These are phyloP conservation scores for Chloropsis hardwickii DNA, from an alignment of 2,113 vertebrate species.

Conservation along the genomic window DNA sequence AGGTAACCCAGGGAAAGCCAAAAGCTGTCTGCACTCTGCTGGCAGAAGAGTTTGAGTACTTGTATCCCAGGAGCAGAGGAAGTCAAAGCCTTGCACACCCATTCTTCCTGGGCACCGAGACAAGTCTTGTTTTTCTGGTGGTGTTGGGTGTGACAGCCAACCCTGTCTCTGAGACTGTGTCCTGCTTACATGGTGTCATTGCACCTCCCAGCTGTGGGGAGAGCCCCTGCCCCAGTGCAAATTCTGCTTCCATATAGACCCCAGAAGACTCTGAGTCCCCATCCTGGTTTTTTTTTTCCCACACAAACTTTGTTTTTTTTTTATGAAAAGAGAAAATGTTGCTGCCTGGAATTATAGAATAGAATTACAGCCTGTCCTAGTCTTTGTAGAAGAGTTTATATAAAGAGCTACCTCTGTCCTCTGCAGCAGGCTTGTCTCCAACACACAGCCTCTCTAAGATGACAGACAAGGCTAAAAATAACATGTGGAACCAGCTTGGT, in stretches of 20 bases:
- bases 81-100: not conserved
- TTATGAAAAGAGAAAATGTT: not conserved
- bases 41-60: not conserved
- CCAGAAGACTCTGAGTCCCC: not conserved
- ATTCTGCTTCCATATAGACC: not conserved
- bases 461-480: conserved; percentile 57
- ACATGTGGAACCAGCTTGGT: conserved; percentile 1
- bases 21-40: not conserved
- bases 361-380: not conserved
- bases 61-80: not conserved
- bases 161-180: not conserved
- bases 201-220: not conserved
- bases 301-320: not conserved
- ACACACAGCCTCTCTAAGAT: not conserved
- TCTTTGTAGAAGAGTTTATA: conserved; percentile 17
- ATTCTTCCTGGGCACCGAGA: not conserved
- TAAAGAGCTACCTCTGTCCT: conserved; percentile 42
- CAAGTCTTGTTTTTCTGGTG: not conserved
- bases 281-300: rapidly evolving
- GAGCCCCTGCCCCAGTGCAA: not conserved
- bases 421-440: not conserved
- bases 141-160: rapidly evolving
- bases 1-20: not conserved
- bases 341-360: not conserved
- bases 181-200: not conserved